Base-by-base conservation (phyloP, 2,888 invertebrate species). In the Himalopsyche kuldschensis region DNA sequence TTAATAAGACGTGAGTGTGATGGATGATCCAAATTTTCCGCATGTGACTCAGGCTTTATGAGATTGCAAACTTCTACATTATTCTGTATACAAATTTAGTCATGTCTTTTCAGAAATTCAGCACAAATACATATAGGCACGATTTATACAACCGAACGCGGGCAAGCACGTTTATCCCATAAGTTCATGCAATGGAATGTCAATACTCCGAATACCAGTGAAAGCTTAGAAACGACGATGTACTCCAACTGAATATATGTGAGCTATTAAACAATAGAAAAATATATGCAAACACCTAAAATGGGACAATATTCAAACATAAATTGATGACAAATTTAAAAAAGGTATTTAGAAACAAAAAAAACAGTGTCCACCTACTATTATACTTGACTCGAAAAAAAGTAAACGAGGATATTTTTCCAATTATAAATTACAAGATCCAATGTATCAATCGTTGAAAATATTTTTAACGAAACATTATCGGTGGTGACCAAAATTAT, bases 171-270 rank as follows among this genome's bases (percentile, higher is more conserved):
- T 82, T 79, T 63, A 79, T 79, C 75, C 82, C 78, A 82, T 82
- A 82, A 82, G 82, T 82, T 82, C 79, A 75, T 69, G 78, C 82
- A 82, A 82, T 82, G 82, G 82, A 82, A 82, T 82, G 82, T 75
- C 82, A 82, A 82, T 82, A 82, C 69, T 79, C 82, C 31, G 48
- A 82, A 82, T 82, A 79, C 82, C 82, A 79, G 47, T 63, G 82
- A 82, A 82, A 78, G 78, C 82, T 82, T 55, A 55, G 55, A 55
- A 55, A 10, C 55, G 55, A 20, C 20, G 55, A 55, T 55, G 20
- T 55, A 55, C 55, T 55, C 5, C 24, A 55, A 55, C 20, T 55
- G 24, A 55, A 55, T 55, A 20, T 20, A 24, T n/a, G 55, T 20
- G 55, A 55, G 55, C 55, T 55, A 20, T 55, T n/a, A 2, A 15